Base-by-base conservation (phyloP, 2,797 vertebrate species). In the Garrulus glandarius region DNA sequence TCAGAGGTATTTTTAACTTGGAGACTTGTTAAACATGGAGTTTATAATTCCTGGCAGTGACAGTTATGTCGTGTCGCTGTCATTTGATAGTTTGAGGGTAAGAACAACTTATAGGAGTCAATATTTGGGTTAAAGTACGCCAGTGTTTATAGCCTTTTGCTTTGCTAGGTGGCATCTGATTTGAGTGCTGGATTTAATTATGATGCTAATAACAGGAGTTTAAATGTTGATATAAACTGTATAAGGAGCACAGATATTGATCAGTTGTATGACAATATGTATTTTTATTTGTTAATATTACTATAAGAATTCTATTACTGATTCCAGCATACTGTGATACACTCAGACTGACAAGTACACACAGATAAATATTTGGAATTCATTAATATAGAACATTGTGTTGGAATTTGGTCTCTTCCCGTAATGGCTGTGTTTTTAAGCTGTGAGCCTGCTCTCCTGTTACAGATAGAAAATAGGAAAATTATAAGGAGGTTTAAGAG, bases 311-410 rank as follows among this genome's bases (percentile, higher is more conserved):
- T 57, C 37, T 53, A 29, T 11, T 46, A 3, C 15, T n/a, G 44
- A 32, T 64, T 67, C 37, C 49, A 67, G 21, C 16, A 4, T 11
- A 6, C 29, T 11, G 15, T n/a, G 90, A 92, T 97, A 75, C 27
- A 26, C 84, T 92, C 44, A 49, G 75, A 89, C 82, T 96, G 91
- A 95, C 74, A 92, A 92, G 67, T 70, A 72, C 41, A 67, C 92
- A 61, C 87, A 96, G 97, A 92, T 93, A 92, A 84, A 87, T 83
- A 91, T 27, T 93, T 94, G 82, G 76, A 90, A 80, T 87, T n/a
- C 13, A 15, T 95, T 61, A 87, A 94, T 91, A 64, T 32, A 87
- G 70, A 96, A 78, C 44, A 36, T 23, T 69, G 83, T 93, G 81
- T 77, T 95, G 77, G 75, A 92, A 83, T 92, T 93, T 84, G 37